Conservation (phyloP, 1,140 invertebrate species). For the Cecropterus lyciades region DNA sequence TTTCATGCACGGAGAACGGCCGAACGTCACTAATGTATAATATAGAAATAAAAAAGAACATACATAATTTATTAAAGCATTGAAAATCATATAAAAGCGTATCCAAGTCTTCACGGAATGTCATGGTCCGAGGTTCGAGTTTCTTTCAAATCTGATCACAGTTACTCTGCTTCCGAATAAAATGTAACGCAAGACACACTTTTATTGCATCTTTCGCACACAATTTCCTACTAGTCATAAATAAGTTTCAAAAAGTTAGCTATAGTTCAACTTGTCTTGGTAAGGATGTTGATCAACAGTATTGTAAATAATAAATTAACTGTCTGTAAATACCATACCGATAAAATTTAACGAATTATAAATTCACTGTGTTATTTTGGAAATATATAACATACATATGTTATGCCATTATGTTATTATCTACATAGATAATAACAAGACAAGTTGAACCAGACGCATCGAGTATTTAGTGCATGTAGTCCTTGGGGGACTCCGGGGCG, state of each 20-base stretch:
- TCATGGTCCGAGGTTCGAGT: conserved; percentile 2
- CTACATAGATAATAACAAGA: no score
- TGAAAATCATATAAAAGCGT: conserved; percentile 15
- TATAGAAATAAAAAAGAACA: conserved; percentile 25
- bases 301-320: no score
- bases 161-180: background rate
- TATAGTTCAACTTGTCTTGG: background rate
- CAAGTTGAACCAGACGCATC: no score
- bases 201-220: background rate
- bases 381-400: no score
- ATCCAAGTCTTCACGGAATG: conserved; percentile 24
- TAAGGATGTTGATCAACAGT: no score
- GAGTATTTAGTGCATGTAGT: background rate
- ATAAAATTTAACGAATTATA: no score
- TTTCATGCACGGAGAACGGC: background rate
- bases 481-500: background rate
- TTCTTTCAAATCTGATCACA: background rate
- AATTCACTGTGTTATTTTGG: no score
- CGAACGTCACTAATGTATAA: background rate
- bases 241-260: no score
- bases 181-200: background rate
- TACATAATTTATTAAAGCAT: conserved; percentile 31
- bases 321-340: no score
- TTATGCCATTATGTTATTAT: no score
- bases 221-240: background rate